Evolutionary conservation across 2,113 vertebrate genomes (phyloP).

Genomic region (Tachuris rubrigastra): DNA sequence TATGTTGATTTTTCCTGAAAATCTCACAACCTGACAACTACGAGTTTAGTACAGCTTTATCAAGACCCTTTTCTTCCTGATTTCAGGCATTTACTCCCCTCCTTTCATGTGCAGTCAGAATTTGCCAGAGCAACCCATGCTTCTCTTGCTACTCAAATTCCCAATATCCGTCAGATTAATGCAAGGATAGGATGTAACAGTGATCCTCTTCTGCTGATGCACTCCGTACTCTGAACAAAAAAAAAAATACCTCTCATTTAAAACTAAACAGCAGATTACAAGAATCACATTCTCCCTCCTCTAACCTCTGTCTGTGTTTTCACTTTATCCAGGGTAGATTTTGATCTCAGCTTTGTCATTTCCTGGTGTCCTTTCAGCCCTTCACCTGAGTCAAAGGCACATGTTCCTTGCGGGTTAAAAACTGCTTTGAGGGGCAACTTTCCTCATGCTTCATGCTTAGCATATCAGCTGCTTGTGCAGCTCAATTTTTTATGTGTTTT

Average conservation of each 20-base stretch:
- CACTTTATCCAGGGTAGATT: background rate
- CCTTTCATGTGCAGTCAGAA: background rate
- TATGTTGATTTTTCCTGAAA: background rate
- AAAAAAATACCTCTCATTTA: background rate
- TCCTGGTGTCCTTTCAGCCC: background rate
- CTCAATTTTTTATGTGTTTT: background rate
- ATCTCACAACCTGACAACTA: background rate
- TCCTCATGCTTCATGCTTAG: background rate
- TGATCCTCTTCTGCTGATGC: conserved; percentile 8
- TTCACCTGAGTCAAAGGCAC: conserved; percentile 27
- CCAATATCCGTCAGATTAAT: background rate
- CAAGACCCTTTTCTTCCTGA: background rate
- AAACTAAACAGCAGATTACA: background rate
- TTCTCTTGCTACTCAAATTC: background rate
- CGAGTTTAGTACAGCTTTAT: background rate
- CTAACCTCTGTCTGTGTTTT: conserved; percentile 7
- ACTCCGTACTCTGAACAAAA: background rate
- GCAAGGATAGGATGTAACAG: background rate
- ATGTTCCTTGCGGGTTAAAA: background rate
- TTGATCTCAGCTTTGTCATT: conserved; percentile 31
- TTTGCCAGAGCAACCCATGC: background rate
- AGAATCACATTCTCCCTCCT: background rate
- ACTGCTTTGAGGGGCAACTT: background rate
- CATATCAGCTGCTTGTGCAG: background rate
- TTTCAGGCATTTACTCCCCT: background rate